Evolutionary conservation across 2,888 invertebrate species (phyloP).

Genomic region (Alviniconcha strummeri): DNA sequence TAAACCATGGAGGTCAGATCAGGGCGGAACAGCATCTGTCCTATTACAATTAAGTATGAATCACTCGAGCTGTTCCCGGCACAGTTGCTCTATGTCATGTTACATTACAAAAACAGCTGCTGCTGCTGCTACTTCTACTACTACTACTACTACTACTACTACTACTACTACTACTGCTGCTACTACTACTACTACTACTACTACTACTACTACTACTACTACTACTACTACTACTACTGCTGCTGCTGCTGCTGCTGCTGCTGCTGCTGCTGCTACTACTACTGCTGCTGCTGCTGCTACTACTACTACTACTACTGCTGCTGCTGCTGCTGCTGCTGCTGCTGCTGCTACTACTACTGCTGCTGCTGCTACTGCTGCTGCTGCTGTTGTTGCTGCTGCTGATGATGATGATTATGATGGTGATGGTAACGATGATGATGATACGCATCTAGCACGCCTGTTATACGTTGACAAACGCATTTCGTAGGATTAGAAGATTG

Average conservation of each 20-base stretch:
- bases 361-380: neutral
- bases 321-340: slow-evolving; percentile 9
- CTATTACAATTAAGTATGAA: too few species aligned
- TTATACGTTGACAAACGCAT: too few species aligned
- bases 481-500: too few species aligned
- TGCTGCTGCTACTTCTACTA: neutral
- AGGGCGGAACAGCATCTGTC: too few species aligned
- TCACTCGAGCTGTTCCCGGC: neutral
- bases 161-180: neutral
- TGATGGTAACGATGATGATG: neutral
- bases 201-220: neutral
- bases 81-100: neutral
- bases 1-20: too few species aligned
- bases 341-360: neutral
- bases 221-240: neutral
- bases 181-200: neutral
- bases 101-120: neutral
- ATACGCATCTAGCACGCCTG: too few species aligned
- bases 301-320: slow-evolving; percentile 1
- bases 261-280: slow-evolving; percentile 8
- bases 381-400: neutral
- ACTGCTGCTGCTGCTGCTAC: neutral
- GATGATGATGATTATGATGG: too few species aligned
- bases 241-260: neutral
- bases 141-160: slow-evolving; percentile 3